phyloP scores from a whole-genome alignment of 2,888 invertebrate genomes.

The Agonopterix subpropinquella region DNA sequence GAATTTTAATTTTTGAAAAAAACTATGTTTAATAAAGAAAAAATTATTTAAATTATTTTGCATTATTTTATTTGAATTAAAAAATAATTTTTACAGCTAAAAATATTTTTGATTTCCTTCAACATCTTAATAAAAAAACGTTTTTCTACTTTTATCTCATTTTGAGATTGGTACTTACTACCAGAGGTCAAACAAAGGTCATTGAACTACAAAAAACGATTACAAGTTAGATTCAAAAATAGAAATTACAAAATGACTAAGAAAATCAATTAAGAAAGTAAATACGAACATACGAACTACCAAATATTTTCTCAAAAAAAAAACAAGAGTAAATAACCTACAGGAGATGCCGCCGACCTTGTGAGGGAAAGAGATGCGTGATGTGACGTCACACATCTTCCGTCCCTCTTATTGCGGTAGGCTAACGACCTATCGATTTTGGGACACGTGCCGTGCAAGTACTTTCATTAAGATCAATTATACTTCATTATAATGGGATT shows the following conservation, averaged over 20 bases:
- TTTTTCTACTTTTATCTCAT: too few species aligned
- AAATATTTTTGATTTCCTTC: too few species aligned
- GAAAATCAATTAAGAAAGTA: too few species aligned
- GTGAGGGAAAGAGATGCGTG: constrained; percentile 20
- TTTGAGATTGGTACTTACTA: background rate
- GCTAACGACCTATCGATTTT: constrained; percentile 29
- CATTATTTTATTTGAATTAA: too few species aligned
- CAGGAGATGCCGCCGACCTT: constrained; percentile 36
- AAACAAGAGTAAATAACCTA: constrained; percentile 36
- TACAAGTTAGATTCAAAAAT: too few species aligned
- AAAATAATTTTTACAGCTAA: background rate
- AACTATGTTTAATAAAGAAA: too few species aligned
- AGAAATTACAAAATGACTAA: too few species aligned
- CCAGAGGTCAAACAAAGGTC: background rate
- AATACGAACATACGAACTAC: background rate
- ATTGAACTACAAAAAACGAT: background rate
- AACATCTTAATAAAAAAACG: too few species aligned
- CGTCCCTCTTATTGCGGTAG: constrained; percentile 20
- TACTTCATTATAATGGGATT: constrained; percentile 1
- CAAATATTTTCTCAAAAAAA: constrained; percentile 9
- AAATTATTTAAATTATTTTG: too few species aligned
- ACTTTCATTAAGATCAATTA: constrained; percentile 1
- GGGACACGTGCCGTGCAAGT: constrained; percentile 31
- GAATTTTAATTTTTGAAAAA: too few species aligned
- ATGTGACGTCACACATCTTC: constrained; percentile 30